These are phyloP conservation scores for Diogma glabrata DNA, from an alignment of 2,888 invertebrate species.

Conservation along the genomic window DNA sequence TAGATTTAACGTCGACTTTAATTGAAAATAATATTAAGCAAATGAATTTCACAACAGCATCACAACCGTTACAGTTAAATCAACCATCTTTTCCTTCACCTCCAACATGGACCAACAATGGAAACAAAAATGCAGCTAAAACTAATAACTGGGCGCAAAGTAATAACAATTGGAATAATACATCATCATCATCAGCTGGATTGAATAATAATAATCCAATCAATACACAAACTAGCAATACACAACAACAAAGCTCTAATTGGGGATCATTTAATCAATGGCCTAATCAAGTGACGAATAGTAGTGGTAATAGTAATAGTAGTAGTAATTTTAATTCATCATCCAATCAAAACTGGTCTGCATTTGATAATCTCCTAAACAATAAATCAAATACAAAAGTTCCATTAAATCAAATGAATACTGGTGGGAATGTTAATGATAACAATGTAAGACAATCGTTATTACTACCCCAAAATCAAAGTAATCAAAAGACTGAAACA, in stretches of 20 bases:
- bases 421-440: slow-evolving; percentile 3
- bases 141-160: slow-evolving; percentile 7
- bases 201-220: slow-evolving; percentile 15
- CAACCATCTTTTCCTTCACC: neutral
- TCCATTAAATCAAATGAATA: slow-evolving; percentile 34
- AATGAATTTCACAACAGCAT: too few species aligned
- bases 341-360: slow-evolving; percentile 41
- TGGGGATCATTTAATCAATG: slow-evolving; percentile 4
- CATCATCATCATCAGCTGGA: neutral
- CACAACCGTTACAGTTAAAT: too few species aligned
- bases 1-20: slow-evolving; percentile 50
- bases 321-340: slow-evolving; percentile 30
- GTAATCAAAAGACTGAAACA: slow-evolving; percentile 31
- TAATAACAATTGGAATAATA: slow-evolving; percentile 8
- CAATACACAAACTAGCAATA: slow-evolving; percentile 23
- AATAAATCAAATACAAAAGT: slow-evolving; percentile 29
- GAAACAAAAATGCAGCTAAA: too few species aligned
- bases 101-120: neutral
- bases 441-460: slow-evolving; percentile 19
- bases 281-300: neutral
- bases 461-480: slow-evolving; percentile 18
- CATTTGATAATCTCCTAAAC: slow-evolving; percentile 44
- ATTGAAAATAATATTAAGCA: slow-evolving; percentile 30
- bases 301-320: slow-evolving; percentile 7
- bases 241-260: slow-evolving; percentile 16